Conservation (phyloP, 2,113 vertebrate species). For the Chaetodon auriga region DNA sequence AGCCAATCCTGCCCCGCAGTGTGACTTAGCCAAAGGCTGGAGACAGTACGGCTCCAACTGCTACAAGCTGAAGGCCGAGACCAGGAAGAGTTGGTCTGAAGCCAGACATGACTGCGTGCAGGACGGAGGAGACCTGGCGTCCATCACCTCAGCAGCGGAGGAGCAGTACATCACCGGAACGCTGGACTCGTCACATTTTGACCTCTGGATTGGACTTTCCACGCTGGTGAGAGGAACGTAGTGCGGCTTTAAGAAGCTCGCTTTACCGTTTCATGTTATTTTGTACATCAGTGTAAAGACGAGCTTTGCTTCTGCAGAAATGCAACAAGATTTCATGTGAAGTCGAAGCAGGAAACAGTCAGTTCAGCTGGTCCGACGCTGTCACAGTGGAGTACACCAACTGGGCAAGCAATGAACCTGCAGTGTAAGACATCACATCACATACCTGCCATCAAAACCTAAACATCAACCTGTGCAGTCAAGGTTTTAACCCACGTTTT, state of each 20-base stretch:
- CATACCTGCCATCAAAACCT: neutral
- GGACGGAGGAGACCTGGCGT: constrained; percentile 84
- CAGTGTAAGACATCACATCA: constrained; percentile 66
- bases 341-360: constrained; percentile 67
- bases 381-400: constrained; percentile 29
- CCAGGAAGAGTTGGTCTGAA: constrained; percentile 75
- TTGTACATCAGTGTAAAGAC: neutral
- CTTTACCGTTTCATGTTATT: neutral
- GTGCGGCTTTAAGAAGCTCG: neutral
- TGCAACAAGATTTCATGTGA: constrained; percentile 84
- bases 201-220: constrained; percentile 85
- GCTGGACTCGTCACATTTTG: constrained; percentile 53
- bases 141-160: constrained; percentile 72
- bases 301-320: constrained; percentile 69
- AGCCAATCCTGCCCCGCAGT: constrained; percentile 80
- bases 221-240: constrained; percentile 77
- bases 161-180: constrained; percentile 70
- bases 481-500: neutral
- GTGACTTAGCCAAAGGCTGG: constrained; percentile 81
- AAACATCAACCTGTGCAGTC: neutral
- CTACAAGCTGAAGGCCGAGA: constrained; percentile 75
- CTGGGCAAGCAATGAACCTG: constrained; percentile 74
- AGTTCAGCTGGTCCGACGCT: constrained; percentile 82
- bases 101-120: constrained; percentile 80
- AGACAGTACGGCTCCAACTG: constrained; percentile 75